Evolutionary conservation across 2,113 vertebrate species (phyloP).

Genomic region (Delphinapterus leucas): DNA sequence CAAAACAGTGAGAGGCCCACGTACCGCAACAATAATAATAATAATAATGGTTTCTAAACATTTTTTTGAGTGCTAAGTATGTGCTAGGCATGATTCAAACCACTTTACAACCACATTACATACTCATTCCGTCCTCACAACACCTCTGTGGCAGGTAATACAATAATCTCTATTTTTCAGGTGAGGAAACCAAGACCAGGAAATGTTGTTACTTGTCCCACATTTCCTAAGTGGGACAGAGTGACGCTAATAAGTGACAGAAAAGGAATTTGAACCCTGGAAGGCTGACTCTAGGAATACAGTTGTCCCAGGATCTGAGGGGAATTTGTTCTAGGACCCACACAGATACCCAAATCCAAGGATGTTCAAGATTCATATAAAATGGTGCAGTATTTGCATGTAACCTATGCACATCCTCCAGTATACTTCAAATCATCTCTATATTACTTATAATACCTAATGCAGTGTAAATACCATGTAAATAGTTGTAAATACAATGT

Average conservation of each 20-base stretch:
- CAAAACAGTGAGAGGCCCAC: accelerated
- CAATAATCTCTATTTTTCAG: background rate
- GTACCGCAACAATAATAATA: too few species aligned
- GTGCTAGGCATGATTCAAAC: background rate
- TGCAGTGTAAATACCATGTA: background rate
- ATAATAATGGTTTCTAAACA: background rate
- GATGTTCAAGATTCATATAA: background rate
- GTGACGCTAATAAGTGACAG: background rate
- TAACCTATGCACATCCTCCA: background rate
- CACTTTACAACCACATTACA: background rate
- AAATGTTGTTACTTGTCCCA: background rate
- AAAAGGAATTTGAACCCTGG: background rate
- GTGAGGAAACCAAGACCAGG: background rate
- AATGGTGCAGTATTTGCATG: background rate
- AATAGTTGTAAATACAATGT: background rate
- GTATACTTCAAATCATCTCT: background rate
- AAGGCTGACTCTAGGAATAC: background rate
- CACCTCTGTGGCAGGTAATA: background rate
- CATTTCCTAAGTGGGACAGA: background rate
- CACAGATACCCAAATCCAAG: background rate
- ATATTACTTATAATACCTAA: background rate
- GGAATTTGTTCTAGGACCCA: background rate
- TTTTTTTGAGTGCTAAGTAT: background rate
- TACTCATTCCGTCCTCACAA: background rate
- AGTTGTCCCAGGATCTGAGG: background rate